Base-by-base conservation (phyloP, 2,888 invertebrate genomes). In the Patella caerulea region DNA sequence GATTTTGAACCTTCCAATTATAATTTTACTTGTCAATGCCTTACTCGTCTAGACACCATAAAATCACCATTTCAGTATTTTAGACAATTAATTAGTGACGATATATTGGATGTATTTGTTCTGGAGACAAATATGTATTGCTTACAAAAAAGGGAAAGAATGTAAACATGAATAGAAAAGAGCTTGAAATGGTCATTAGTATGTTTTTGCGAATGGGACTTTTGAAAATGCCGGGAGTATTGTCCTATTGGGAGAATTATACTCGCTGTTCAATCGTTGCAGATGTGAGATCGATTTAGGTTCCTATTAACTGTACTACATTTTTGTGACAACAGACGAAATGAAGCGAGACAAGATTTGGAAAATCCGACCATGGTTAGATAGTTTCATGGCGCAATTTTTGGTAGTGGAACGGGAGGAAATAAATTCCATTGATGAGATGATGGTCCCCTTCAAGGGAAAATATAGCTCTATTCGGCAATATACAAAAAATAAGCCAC, bases 361-460 rank as follows among this genome's bases (percentile, higher is more conserved):
- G 76, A 84, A 84, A 77, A 55, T 83, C 1, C 54, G 76, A 14
- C 83, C 83, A n/a, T 78, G 78, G 76, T 45, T 82, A 52, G 29
- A 78, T n/a, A 83, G 15, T 7, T 74, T 81, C 15, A 65, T 70
- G 71, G 15, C 55, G 4, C 29, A 86, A 71, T 83, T 85, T 71
- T 53, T 76, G 71, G 84, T 80, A 77, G 74, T 87, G 65, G 81
- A 83, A 77, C 83, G 84, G 54, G 88, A 88, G 79, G 88, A 89
- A 77, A 71, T 84, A 65, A 73, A 81, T 70, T 77, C 83, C 11
- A 78, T 89, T 34, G 88, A 89, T 78, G 86, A 89, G 76, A 80
- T 86, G 70, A 88, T 87, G 80, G 84, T 86, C 11, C 87, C 88
- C 19, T 89, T 86, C 83, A 88, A 86, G 77, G 73, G 86, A 88